Percentiles rank a stretch among this genome's conserved stretches.
phyloP scores from a whole-genome alignment of 2,797 vertebrate genomes.

The Pelodytes ibericus region DNA sequence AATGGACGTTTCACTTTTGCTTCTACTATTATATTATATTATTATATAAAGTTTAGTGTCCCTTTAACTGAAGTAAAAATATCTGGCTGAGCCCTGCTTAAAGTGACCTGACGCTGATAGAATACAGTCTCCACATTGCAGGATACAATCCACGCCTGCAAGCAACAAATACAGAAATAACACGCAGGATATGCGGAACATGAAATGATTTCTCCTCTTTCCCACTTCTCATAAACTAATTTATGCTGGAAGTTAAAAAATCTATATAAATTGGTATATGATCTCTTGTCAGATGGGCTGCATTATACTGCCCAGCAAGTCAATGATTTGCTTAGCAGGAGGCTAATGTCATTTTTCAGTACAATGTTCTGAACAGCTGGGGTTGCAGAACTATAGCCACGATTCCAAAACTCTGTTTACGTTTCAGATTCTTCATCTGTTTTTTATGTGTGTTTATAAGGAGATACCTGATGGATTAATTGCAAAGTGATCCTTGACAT shows the following conservation, averaged over 20 bases:
- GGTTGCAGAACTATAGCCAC: conserved; percentile 45
- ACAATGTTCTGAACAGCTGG: conserved; percentile 44
- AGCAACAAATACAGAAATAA: too few relatives aligned
- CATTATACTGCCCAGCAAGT: conserved; percentile 32
- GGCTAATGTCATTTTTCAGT: conserved; percentile 49
- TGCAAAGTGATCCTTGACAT: conserved; percentile 49
- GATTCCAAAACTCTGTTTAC: conserved; percentile 43
- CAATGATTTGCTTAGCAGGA: conserved; percentile 40
- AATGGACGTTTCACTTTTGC: too few relatives aligned
- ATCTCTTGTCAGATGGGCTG: conserved; percentile 35
- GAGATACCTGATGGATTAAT: conserved; percentile 56
- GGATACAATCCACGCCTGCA: too few relatives aligned
- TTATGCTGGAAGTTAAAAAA: conserved; percentile 40
- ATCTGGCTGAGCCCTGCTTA: too few relatives aligned
- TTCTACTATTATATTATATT: too few relatives aligned
- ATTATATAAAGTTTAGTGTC: too few relatives aligned
- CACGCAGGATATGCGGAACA: conserved; percentile 8
- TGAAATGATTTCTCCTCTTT: conserved; percentile 20
- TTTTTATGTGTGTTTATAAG: conserved; percentile 61
- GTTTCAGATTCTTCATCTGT: conserved; percentile 57
- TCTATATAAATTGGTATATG: neutral
- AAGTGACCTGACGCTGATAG: too few relatives aligned
- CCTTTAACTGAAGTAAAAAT: too few relatives aligned
- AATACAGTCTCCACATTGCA: too few relatives aligned
- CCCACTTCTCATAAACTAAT: conserved; percentile 37